Conservation (phyloP, 2,797 vertebrate genomes). For the Enteromius unitaeniatus region DNA sequence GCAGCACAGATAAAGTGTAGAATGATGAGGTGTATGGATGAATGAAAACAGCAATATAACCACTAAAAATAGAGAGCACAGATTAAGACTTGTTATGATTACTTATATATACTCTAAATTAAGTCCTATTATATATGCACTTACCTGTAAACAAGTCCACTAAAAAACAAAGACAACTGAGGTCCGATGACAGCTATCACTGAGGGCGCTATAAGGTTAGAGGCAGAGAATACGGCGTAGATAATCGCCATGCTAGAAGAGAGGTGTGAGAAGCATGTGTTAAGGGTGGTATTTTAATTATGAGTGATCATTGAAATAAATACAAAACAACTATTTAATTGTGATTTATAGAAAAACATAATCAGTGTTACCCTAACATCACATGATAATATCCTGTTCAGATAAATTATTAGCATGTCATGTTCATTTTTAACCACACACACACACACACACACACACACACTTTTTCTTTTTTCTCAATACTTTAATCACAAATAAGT, state of each 20-base stretch:
- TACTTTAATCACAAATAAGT: too few species aligned
- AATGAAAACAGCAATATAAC: conserved; percentile 91
- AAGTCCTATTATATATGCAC: neutral
- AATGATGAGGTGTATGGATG: conserved; percentile 92
- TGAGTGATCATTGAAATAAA: neutral
- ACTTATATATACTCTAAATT: neutral
- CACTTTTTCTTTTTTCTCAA: too few species aligned
- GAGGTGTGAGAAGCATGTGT: neutral
- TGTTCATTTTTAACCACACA: too few species aligned
- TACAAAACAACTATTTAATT: neutral
- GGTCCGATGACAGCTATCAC: conserved; percentile 90
- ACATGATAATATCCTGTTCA: neutral
- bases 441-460: too few species aligned
- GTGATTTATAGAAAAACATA: neutral
- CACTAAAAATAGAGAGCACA: conserved; percentile 14
- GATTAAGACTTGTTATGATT: too few species aligned
- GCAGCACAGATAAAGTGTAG: conserved; percentile 92
- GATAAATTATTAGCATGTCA: neutral
- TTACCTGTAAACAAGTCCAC: conserved; percentile 94
- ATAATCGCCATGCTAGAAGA: conserved; percentile 91
- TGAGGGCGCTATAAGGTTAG: conserved; percentile 92
- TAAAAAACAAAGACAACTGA: conserved; percentile 91
- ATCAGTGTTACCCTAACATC: neutral
- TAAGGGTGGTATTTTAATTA: neutral
- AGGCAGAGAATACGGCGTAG: conserved; percentile 95